Conservation (phyloP, 2,888 invertebrate genomes). For the Mamestra brassicae region DNA sequence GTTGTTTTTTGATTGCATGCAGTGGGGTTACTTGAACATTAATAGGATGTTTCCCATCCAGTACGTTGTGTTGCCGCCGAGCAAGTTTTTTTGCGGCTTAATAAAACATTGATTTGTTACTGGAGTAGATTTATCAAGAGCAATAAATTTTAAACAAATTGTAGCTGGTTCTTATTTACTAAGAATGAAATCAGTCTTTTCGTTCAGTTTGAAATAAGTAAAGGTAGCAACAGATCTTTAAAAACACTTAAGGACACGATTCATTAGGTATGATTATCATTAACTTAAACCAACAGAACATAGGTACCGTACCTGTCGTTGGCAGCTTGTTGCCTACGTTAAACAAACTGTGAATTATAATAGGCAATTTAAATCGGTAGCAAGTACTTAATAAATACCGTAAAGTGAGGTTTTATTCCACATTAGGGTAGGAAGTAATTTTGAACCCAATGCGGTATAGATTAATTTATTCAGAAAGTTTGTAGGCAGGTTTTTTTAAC, state of each 20-base stretch:
- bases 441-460: background rate
- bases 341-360: slow-evolving; percentile 14
- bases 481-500: background rate
- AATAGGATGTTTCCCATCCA: slow-evolving; percentile 64
- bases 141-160: slow-evolving; percentile 49
- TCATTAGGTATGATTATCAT: slow-evolving; percentile 10
- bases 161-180: slow-evolving; percentile 20
- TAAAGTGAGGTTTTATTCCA: background rate
- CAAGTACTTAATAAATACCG: background rate
- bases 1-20: slow-evolving; percentile 41
- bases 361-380: slow-evolving; percentile 12
- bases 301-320: background rate
- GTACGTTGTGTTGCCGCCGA: slow-evolving; percentile 51
- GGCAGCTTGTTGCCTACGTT: slow-evolving; percentile 12
- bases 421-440: background rate
- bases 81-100: slow-evolving; percentile 37
- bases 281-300: slow-evolving; percentile 3
- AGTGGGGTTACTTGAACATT: slow-evolving; percentile 36
- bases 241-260: background rate
- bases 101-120: slow-evolving; percentile 38
- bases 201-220: slow-evolving; percentile 11
- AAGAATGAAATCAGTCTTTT: slow-evolving; percentile 11
- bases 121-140: slow-evolving; percentile 39
- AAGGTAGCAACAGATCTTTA: background rate
- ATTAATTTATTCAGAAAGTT: background rate